Evolutionary conservation across 1,140 invertebrate species (phyloP).

Genomic region (Anagrus nilaparvatae): DNA sequence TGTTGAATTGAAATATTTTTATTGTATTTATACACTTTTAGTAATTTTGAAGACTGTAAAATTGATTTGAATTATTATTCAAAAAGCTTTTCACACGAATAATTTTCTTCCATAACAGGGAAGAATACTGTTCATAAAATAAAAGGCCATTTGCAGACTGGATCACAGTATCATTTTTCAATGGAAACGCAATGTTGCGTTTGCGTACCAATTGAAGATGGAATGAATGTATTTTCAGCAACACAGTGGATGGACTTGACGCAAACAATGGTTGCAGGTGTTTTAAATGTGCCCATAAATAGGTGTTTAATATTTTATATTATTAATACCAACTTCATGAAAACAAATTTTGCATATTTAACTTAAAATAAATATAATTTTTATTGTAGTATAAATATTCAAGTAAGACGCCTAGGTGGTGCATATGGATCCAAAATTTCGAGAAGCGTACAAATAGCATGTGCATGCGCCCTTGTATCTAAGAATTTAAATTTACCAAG

Average conservation of each 20-base stretch:
- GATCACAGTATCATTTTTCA: slow-evolving; percentile 51
- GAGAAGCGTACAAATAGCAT: slow-evolving; percentile 43
- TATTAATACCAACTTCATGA: background rate
- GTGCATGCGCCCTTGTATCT: slow-evolving; percentile 54
- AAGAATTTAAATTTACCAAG: slow-evolving; percentile 50
- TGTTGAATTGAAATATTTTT: background rate
- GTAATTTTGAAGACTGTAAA: background rate
- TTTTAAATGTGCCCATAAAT: slow-evolving; percentile 42
- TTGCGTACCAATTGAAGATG: slow-evolving; percentile 54
- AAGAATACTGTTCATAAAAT: slow-evolving; percentile 33
- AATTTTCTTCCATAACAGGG: slow-evolving; percentile 15
- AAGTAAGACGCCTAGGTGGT: slow-evolving; percentile 58
- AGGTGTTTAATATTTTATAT: slow-evolving; percentile 23
- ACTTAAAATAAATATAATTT: background rate
- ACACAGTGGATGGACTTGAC: slow-evolving; percentile 55
- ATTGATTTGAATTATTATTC: background rate
- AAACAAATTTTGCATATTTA: background rate
- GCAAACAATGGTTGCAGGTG: slow-evolving; percentile 50
- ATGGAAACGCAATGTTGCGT: slow-evolving; percentile 60
- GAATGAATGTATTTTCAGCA: slow-evolving; percentile 51
- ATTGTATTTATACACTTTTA: background rate
- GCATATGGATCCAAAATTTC: slow-evolving; percentile 61
- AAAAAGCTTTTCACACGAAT: too few relatives aligned
- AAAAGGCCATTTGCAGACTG: slow-evolving; percentile 40
- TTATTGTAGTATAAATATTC: slow-evolving; percentile 47